A percentile compares a stretch with the other conserved stretches of the same genome.
Conservation (phyloP, 2,797 vertebrate species). For the Chiroxiphia lanceolata region DNA sequence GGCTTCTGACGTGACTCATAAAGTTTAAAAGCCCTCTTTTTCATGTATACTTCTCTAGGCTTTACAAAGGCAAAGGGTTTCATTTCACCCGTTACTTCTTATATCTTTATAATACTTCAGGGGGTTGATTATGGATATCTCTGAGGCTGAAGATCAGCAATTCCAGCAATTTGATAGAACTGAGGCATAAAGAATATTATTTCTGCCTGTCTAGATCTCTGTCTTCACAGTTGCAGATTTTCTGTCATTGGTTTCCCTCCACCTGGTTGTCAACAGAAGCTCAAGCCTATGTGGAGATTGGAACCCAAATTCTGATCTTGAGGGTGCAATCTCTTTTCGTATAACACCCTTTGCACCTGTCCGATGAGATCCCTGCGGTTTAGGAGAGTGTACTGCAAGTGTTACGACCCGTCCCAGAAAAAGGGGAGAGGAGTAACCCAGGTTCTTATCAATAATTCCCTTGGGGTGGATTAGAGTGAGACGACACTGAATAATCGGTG, state of each 20-base stretch:
- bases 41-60: not conserved
- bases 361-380: not conserved
- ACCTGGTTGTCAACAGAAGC: not conserved
- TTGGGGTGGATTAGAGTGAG: too few relatives aligned
- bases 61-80: not conserved
- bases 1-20: not conserved
- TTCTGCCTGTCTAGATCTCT: not conserved
- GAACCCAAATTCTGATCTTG: not conserved
- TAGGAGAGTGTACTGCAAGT: not conserved
- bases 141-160: not conserved
- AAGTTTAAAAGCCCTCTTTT: not conserved
- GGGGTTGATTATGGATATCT: not conserved
- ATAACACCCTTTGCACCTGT: not conserved
- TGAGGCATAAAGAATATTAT: not conserved
- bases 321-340: not conserved
- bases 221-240: not conserved
- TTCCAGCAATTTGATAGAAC: not conserved
- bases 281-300: not conserved
- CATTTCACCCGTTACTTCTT: not conserved
- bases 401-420: too few relatives aligned
- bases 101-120: not conserved
- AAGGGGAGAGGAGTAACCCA: too few relatives aligned
- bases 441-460: too few relatives aligned
- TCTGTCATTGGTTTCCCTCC: not conserved
- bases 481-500: too few relatives aligned